These are phyloP conservation scores for Plebejus anna DNA, from an alignment of 2,888 invertebrate species.

Conservation along the genomic window DNA sequence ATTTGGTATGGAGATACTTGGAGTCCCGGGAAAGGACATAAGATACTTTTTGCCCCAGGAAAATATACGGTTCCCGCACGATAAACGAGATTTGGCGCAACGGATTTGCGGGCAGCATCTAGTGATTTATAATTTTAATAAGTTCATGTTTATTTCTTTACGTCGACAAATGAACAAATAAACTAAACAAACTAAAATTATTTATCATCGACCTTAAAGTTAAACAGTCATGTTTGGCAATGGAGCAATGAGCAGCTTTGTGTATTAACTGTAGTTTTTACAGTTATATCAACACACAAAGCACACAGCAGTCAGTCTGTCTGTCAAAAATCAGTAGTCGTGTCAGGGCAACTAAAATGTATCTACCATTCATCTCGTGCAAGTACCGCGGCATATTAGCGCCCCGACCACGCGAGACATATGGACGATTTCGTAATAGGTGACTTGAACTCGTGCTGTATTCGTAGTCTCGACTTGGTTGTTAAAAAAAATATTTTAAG, in stretches of 20 bases:
- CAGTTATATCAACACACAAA: background rate
- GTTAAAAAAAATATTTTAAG: background rate
- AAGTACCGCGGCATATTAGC: conserved; percentile 50
- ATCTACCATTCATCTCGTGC: background rate
- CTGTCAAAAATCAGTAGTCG: conserved; percentile 2
- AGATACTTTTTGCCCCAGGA: no score
- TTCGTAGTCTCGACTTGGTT: conserved; percentile 49
- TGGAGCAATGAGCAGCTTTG: no score
- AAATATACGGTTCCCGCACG: no score
- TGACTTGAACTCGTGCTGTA: conserved; percentile 50
- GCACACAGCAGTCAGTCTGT: background rate
- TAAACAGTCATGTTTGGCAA: no score
- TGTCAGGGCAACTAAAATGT: conserved; percentile 3
- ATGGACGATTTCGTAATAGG: conserved; percentile 68
- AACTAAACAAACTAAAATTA: background rate
- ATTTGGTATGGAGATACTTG: no score
- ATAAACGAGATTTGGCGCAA: no score
- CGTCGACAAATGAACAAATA: no score
- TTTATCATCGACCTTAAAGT: background rate
- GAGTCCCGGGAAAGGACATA: no score
- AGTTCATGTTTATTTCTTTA: no score
- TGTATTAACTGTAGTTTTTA: background rate
- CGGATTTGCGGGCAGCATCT: no score
- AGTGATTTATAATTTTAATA: no score
- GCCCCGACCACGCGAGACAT: conserved; percentile 44